These are phyloP conservation scores for Cephus sareptanus DNA, from an alignment of 2,888 invertebrate genomes.

Conservation along the genomic window DNA sequence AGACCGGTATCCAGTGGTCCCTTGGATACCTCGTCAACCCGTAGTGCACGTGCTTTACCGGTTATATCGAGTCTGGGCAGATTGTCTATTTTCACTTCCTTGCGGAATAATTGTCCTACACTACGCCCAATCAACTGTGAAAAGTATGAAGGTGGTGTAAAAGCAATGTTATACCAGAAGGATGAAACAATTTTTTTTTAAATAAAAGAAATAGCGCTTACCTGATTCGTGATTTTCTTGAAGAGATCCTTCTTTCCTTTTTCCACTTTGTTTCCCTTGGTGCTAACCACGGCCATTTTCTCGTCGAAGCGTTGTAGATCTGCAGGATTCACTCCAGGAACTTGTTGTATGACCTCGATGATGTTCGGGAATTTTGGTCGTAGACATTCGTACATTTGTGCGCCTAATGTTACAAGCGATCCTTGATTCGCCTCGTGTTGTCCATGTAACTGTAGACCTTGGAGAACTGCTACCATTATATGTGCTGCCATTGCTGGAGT, in stretches of 20 bases:
- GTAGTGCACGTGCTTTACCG: conserved; percentile 52
- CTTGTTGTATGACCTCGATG: conserved; percentile 75
- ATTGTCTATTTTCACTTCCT: conserved; percentile 87
- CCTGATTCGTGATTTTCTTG: conserved; percentile 86
- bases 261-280: conserved; percentile 84
- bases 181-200: background rate
- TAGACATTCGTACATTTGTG: conserved; percentile 86
- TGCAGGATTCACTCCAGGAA: conserved; percentile 84
- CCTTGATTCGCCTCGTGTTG: conserved; percentile 92
- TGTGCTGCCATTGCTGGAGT: conserved; percentile 77
- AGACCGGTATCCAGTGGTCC: conserved; percentile 54
- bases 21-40: conserved; percentile 59
- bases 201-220: conserved; percentile 57
- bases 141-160: conserved; percentile 27
- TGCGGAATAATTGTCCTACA: conserved; percentile 88
- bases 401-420: conserved; percentile 80
- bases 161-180: background rate
- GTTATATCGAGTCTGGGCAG: conserved; percentile 76
- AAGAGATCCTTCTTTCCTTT: conserved; percentile 92
- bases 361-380: conserved; percentile 82
- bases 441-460: conserved; percentile 86
- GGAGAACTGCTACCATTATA: conserved; percentile 81
- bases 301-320: conserved; percentile 89
- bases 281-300: conserved; percentile 75
- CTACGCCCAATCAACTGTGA: conserved; percentile 83